These are phyloP conservation scores for Melanotaenia trifasciata DNA, from an alignment of 2,797 vertebrate genomes.

Conservation along the genomic window DNA sequence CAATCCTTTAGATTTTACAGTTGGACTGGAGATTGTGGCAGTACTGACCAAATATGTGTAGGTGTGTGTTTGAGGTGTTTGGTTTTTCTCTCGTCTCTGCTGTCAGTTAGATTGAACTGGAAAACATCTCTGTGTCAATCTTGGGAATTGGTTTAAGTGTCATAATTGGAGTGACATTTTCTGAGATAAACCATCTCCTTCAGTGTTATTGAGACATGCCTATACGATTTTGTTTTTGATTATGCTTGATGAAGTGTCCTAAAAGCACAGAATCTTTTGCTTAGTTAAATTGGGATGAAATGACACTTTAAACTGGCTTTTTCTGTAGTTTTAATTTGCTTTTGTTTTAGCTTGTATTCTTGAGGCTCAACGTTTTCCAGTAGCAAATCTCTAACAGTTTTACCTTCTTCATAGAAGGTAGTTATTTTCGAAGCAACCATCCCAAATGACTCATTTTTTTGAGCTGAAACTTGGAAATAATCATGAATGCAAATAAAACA, in stretches of 20 bases:
- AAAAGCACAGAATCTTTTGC: neutral
- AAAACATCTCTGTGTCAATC: constrained; percentile 18
- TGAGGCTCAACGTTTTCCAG: neutral
- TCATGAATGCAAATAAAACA: constrained; percentile 28
- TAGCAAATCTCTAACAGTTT: neutral
- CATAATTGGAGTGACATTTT: constrained; percentile 45
- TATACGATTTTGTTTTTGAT: neutral
- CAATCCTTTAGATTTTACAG: neutral
- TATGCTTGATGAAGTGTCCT: constrained; percentile 18
- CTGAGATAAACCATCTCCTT: constrained; percentile 20
- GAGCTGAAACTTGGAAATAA: constrained; percentile 44
- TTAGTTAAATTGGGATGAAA: constrained; percentile 22
- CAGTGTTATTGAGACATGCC: neutral
- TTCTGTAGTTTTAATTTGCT: neutral
- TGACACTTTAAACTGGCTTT: constrained; percentile 10
- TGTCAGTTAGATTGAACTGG: constrained; percentile 9
- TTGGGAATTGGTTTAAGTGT: constrained; percentile 19
- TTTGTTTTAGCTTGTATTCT: neutral
- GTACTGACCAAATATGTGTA: neutral
- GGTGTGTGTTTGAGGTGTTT: neutral
- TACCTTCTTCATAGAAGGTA: constrained; percentile 20
- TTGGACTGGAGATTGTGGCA: neutral
- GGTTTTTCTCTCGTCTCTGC: neutral
- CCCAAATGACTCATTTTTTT: constrained; percentile 31
- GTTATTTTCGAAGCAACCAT: constrained; percentile 19